A percentile compares a stretch with the other conserved stretches of the same genome.
These are phyloP conservation scores for Trachelus iudaicus DNA, from an alignment of 2,888 invertebrate species.

Conservation along the genomic window DNA sequence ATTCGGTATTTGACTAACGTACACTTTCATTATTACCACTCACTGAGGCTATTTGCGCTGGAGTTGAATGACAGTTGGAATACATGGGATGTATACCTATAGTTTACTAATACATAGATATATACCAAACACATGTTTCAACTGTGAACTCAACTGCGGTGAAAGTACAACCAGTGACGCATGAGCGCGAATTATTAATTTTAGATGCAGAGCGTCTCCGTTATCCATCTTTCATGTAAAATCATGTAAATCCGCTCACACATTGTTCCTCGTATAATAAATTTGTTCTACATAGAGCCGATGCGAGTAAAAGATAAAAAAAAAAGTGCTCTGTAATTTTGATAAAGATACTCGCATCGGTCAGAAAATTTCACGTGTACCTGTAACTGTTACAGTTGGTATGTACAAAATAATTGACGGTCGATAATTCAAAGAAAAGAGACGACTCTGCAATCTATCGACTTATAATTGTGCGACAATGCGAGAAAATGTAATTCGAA, in stretches of 20 bases:
- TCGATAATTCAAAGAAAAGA: background rate
- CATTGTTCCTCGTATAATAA: background rate
- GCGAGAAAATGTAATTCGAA: background rate
- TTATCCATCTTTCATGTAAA: background rate
- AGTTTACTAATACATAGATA: background rate
- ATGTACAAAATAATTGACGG: background rate
- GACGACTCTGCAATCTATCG: background rate
- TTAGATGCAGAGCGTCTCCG: background rate
- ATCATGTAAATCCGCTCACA: background rate
- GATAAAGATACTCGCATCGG: background rate
- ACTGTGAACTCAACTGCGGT: background rate
- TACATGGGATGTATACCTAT: background rate
- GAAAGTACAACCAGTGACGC: background rate
- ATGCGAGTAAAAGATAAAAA: background rate
- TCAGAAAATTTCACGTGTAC: background rate
- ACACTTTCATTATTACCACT: background rate
- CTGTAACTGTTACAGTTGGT: background rate
- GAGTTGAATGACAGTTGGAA: background rate
- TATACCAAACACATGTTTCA: background rate
- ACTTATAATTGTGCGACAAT: background rate
- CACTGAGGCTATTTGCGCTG: background rate
- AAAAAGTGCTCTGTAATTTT: background rate
- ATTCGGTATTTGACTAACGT: background rate
- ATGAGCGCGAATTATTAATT: background rate
- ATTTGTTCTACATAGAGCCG: background rate